Conservation (phyloP, 2,797 vertebrate genomes). For the Melopsittacus undulatus region DNA sequence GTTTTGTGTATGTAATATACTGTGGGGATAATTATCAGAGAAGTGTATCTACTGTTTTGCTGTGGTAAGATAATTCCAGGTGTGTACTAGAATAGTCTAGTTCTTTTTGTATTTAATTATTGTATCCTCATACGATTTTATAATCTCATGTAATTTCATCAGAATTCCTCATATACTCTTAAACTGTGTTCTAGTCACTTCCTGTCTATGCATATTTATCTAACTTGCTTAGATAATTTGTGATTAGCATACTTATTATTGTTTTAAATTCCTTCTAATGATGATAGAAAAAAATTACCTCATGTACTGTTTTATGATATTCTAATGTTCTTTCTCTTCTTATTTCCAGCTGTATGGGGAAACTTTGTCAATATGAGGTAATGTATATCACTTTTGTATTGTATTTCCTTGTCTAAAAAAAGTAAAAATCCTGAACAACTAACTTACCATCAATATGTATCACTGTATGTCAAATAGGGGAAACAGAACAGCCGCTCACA, state of each 20-base stretch:
- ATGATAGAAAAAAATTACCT: neutral
- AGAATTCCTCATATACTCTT: neutral
- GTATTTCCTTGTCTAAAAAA: neutral
- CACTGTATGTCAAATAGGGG: neutral
- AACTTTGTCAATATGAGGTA: slow-evolving; percentile 98
- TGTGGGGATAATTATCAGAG: neutral
- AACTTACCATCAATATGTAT: neutral
- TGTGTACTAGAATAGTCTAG: neutral
- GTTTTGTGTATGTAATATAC: neutral
- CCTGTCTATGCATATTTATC: neutral
- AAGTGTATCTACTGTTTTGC: neutral
- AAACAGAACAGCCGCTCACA: neutral
- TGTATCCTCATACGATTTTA: neutral
- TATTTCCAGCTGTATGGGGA: slow-evolving; percentile 94
- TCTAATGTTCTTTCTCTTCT: slow-evolving; percentile 48
- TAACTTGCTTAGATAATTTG: neutral
- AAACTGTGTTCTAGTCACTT: neutral
- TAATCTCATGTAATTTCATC: neutral
- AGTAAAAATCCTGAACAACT: neutral
- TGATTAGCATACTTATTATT: neutral
- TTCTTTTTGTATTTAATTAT: neutral
- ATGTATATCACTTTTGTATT: slow-evolving; percentile 33
- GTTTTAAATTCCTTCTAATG: neutral
- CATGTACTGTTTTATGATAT: neutral
- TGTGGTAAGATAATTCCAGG: neutral